Evolutionary conservation across 2,797 vertebrate species (phyloP).

Genomic region (Balearica regulorum): DNA sequence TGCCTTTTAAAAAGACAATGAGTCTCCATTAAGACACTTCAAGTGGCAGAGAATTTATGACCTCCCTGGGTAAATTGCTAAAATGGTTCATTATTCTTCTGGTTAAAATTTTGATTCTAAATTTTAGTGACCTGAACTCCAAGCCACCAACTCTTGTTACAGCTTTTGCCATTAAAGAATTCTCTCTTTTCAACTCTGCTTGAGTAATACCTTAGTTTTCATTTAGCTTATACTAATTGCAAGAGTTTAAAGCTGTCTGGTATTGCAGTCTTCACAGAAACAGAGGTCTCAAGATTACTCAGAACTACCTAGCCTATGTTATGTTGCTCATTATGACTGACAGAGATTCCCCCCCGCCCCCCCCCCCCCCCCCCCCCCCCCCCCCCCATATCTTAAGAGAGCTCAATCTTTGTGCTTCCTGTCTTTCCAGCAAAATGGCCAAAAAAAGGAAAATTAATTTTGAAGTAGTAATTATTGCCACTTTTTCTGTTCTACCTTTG

Average conservation of each 20-base stretch:
- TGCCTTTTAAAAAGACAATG: constrained; percentile 11
- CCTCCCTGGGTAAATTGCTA: not conserved
- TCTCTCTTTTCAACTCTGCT: not conserved
- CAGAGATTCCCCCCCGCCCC: not conserved
- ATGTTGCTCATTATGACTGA: not conserved
- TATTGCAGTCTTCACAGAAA: not conserved
- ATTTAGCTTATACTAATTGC: not conserved
- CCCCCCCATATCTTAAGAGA: not conserved
- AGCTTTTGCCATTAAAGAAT: not conserved
- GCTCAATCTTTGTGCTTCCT: not conserved
- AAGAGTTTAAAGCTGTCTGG: not conserved
- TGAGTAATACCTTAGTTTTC: not conserved
- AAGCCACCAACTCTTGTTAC: not conserved
- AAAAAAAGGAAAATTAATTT: not conserved
- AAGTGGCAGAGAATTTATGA: not conserved
- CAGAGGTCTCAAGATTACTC: not conserved
- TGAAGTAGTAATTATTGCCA: not conserved
- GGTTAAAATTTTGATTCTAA: not conserved
- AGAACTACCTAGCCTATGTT: not conserved
- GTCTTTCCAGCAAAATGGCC: not conserved
- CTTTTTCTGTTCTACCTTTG: not conserved
- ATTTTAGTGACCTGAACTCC: not conserved
- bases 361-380: not conserved
- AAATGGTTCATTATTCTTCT: not conserved
- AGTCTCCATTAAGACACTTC: not conserved